Base-by-base conservation (phyloP, 1,140 invertebrate genomes). In the Drosophila elegans region DNA sequence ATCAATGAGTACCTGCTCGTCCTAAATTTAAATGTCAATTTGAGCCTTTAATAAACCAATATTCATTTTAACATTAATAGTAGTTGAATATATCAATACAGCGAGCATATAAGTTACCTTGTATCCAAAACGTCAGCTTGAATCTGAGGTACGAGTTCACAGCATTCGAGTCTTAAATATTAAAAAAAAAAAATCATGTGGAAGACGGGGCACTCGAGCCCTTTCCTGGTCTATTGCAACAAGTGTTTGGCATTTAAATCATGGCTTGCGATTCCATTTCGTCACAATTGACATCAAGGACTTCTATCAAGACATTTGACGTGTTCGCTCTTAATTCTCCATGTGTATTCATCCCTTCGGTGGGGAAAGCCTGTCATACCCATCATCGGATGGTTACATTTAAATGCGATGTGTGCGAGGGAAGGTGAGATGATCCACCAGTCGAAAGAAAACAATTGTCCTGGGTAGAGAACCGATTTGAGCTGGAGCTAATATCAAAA, bases 301-400 rank as follows among this genome's bases (percentile, higher is more conserved):
- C 46, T 48, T 48, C 12, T 3, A 48, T 29, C 21, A n/a, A 29
- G 25, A 27, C 46, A 48, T 48, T 48, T 3, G 12, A n/a, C 27
- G 3, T 45, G 4, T 21, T 45, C 12, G 12, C 7, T n/a, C 25
- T 9, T 5, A 25, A 13, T 42, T 63, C 55, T 42, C 27, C 38
- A 6, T 25, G 27, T 7, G 16, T 32, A 57, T 63, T 56, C 60
- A 63, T 63, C 29, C 60, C 60, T 13, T n/a, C 13, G 63, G 4
- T 16, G 38, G 9, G 16, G 32, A 13, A 36, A 13, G 49, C 69
- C 48, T 73, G 68, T 73, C 69, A 73, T 73, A 52, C 56, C 41
- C 68, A 73, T 73, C 69, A 73, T 61, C 68, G 69, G 36, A 46
- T 67, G 48, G 32, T 39, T 54, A 59, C 56, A 71, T 51, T 39